Conservation (phyloP, 2,797 vertebrate species). For the Amphiprion clarkii region DNA sequence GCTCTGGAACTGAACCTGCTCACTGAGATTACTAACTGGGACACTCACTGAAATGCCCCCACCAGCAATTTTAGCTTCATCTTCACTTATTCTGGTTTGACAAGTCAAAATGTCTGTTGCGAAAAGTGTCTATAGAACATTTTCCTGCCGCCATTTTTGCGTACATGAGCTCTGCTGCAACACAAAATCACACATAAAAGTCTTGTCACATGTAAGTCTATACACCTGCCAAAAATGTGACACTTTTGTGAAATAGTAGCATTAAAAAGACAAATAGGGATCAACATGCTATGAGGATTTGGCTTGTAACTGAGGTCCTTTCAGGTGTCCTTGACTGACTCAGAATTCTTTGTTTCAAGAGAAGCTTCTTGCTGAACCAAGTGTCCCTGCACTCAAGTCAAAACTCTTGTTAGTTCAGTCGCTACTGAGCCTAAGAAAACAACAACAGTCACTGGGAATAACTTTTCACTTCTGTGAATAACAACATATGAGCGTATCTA, state of each 20-base stretch:
- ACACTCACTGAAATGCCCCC: too few relatives aligned
- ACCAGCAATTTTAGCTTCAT: too few relatives aligned
- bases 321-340: slow-evolving; percentile 3
- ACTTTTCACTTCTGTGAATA: slow-evolving; percentile 28
- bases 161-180: too few relatives aligned
- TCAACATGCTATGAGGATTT: not conserved
- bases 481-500: not conserved
- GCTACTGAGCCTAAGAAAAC: not conserved
- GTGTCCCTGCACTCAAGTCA: slow-evolving; percentile 28
- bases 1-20: too few relatives aligned
- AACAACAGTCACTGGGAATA: not conserved
- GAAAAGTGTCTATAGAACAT: too few relatives aligned
- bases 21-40: too few relatives aligned
- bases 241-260: not conserved
- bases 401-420: slow-evolving; percentile 22
- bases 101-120: too few relatives aligned
- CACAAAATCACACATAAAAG: too few relatives aligned
- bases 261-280: not conserved
- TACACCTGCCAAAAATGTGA: too few relatives aligned
- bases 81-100: too few relatives aligned
- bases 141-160: too few relatives aligned
- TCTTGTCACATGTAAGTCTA: too few relatives aligned
- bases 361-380: slow-evolving; percentile 23
- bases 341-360: slow-evolving; percentile 11
- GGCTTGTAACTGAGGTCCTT: not conserved